A percentile compares a stretch with the other conserved stretches of the same genome.
Conservation (phyloP, 2,888 invertebrate genomes). For the Cheiracanthium punctorium region DNA sequence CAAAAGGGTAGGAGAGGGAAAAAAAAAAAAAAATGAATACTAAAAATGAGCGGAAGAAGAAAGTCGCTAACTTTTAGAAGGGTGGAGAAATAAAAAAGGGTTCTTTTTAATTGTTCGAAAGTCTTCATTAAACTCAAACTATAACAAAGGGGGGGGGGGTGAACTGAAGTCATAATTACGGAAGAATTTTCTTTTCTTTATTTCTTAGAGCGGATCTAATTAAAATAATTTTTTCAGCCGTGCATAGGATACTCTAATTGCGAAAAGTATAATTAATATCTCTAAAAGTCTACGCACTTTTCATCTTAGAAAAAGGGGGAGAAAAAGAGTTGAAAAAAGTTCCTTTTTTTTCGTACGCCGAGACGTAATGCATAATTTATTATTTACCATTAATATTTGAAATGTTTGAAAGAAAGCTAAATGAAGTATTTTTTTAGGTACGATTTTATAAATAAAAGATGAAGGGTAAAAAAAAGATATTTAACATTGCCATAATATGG, state of each 20-base stretch:
- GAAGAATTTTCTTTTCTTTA: background rate
- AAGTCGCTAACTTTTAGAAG: background rate
- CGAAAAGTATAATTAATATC: conserved; percentile 60
- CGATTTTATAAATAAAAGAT: background rate
- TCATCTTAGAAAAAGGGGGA: background rate
- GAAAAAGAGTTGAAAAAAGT: background rate
- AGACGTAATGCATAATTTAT: background rate
- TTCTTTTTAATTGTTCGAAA: conserved; percentile 41
- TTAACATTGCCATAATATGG: too few species aligned
- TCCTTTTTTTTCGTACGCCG: too few species aligned
- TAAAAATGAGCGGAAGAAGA: conserved; percentile 5
- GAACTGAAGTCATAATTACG: conserved; percentile 55
- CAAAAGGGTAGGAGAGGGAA: conserved; percentile 20
- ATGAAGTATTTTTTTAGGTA: background rate
- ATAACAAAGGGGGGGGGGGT: conserved; percentile 29
- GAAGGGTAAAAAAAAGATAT: too few species aligned
- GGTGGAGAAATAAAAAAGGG: background rate
- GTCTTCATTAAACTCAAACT: conserved; percentile 35
- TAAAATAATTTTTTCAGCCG: conserved; percentile 41
- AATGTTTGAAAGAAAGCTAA: background rate
- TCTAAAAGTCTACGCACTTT: background rate
- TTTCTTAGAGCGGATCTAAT: conserved; percentile 53
- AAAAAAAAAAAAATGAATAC: conserved; percentile 14
- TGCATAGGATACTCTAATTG: conserved; percentile 45
- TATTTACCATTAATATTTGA: background rate